Evolutionary conservation across 1,140 invertebrate species (phyloP), one percentile per base, ranked within the genome.

Genomic region (Drosophila ogumai): DNA sequence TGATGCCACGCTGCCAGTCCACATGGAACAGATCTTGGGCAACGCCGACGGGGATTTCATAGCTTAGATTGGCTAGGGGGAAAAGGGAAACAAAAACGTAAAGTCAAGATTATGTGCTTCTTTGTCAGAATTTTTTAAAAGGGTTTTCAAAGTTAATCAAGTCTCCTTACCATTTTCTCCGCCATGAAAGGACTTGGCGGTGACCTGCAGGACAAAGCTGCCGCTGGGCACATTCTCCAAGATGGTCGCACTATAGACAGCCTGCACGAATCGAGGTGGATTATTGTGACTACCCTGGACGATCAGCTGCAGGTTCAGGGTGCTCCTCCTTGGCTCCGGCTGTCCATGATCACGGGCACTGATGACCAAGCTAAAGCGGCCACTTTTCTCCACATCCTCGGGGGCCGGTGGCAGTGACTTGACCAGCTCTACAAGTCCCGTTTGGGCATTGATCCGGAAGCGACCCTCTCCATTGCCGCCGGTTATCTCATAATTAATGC

Each of bases 331-430:
- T 3, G 96, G 93, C 44, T 95, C 93, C 3, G 96, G 96, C 38
- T 93, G 91, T 0, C 97, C 97, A 76, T 97, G 96, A 93, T 98
- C 97, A 56, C 94, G 96, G 0, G 97, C 98, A 0, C 95, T 96
- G 8, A 98, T 94, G 85, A 96, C 95, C 12, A 98, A 93, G 55
- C 94, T 93, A 76, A 95, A 96, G 54, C 94, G 93, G 60, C 93
- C 94, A 6, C 72, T 76, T 28, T 78, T 86, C 15, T 90, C 76
- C 47, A 67, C 25, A 19, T 77, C 58, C 41, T 90, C 75, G 15
- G 58, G 57, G 7, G 74, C 69, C 3, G 91, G 84, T 0, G 91
- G 93, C 76, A 97, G 93, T 10, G 96, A 94, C 72, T 95, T 96
- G 47, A 95, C 94, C n/a, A 98, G 88, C 22, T 95, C 96, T 19